These are phyloP conservation scores for Diplazon laetatorius DNA, from an alignment of 2,888 invertebrate genomes.

Conservation along the genomic window DNA sequence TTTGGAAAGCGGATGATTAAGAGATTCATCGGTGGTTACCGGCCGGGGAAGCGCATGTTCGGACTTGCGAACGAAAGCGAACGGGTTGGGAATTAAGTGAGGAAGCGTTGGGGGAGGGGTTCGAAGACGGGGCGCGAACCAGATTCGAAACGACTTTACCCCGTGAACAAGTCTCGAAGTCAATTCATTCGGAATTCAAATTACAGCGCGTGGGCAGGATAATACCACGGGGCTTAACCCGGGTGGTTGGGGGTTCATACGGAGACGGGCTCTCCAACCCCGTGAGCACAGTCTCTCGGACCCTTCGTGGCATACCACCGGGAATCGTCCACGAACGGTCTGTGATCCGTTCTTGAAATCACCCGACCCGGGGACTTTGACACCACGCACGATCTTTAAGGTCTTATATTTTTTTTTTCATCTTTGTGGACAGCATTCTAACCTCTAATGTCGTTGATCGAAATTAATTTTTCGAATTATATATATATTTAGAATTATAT, in stretches of 20 bases:
- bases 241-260: slow-evolving; percentile 26
- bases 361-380: slow-evolving; percentile 39
- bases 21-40: slow-evolving; percentile 62
- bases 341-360: slow-evolving; percentile 57
- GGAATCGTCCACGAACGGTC: slow-evolving; percentile 24
- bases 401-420: slow-evolving; percentile 8
- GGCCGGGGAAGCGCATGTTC: slow-evolving; percentile 19
- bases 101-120: slow-evolving; percentile 18
- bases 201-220: slow-evolving; percentile 69
- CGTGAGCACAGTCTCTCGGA: background rate
- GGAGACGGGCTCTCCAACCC: slow-evolving; percentile 20
- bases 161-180: slow-evolving; percentile 74
- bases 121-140: slow-evolving; percentile 51
- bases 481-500: no score
- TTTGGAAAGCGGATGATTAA: slow-evolving; percentile 62
- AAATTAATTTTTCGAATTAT: no score
- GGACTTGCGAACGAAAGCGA: slow-evolving; percentile 40
- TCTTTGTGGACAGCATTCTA: slow-evolving; percentile 22
- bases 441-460: no score
- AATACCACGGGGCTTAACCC: slow-evolving; percentile 49
- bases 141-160: slow-evolving; percentile 72
- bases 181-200: slow-evolving; percentile 79
- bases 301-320: slow-evolving; percentile 17
- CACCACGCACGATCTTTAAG: slow-evolving; percentile 20
- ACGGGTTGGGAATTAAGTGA: slow-evolving; percentile 32